Percentiles rank a stretch among this genome's conserved stretches.
These are phyloP conservation scores for Bombus picipes DNA, from an alignment of 1,140 invertebrate species.

Conservation along the genomic window DNA sequence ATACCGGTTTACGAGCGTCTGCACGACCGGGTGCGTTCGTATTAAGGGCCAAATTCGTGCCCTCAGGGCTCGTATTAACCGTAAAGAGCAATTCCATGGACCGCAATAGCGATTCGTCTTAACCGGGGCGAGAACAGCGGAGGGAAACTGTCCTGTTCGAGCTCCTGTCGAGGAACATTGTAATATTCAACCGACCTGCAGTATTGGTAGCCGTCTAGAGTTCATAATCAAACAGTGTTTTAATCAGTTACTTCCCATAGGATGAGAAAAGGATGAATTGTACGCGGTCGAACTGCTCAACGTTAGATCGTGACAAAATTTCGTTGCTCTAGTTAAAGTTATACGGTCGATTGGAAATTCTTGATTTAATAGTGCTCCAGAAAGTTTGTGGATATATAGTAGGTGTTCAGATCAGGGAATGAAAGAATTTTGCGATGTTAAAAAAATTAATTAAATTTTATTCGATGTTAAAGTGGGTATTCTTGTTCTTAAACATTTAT, in stretches of 20 bases:
- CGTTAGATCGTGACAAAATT: slow-evolving; percentile 18
- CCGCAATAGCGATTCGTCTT: slow-evolving; percentile 54
- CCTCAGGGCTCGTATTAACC: slow-evolving; percentile 44
- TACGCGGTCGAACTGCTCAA: background rate
- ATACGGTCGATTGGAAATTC: background rate
- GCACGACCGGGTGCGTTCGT: slow-evolving; percentile 48
- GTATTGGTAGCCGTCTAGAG: background rate
- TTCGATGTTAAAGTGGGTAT: background rate
- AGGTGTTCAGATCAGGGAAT: background rate
- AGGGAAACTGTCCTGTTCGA: background rate
- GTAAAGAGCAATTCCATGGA: slow-evolving; percentile 53
- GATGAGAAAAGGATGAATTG: background rate
- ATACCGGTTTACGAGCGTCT: slow-evolving; percentile 73
- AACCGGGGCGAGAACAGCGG: slow-evolving; percentile 1
- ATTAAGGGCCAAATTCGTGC: slow-evolving; percentile 59
- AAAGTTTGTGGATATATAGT: too few species aligned
- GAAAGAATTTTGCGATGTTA: background rate
- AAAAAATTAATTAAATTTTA: too few species aligned
- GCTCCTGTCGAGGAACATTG: slow-evolving; percentile 7
- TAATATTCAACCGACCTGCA: slow-evolving; percentile 18
- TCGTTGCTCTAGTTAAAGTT: background rate
- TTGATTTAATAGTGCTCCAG: background rate
- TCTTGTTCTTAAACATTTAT: too few species aligned
- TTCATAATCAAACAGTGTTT: background rate
- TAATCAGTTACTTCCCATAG: slow-evolving; percentile 14